Base-by-base conservation (phyloP, 2,797 vertebrate genomes). In the Anguilla anguilla region DNA sequence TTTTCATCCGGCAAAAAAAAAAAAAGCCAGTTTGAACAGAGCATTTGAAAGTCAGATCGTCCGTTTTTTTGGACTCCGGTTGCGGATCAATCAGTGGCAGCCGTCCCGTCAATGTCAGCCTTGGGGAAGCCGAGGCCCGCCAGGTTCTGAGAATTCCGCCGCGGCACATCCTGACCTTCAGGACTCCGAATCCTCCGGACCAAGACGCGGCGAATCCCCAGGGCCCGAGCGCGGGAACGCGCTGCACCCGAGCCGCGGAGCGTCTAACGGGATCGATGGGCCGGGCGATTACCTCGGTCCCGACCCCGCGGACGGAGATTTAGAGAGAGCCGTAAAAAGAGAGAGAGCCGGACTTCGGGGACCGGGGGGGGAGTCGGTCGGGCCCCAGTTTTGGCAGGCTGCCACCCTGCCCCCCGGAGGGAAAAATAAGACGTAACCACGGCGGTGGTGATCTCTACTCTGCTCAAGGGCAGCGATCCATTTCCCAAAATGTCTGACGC, bases 201-300 rank as follows among this genome's bases (percentile, higher is more conserved):
- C 91, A 96, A 96, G 95, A 95, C 91, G 94, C 93, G 91, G 91
- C 91, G 93, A 94, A 93, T 95, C 96, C 95, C 94, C 90, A 93
- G 94, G 94, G 95, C 93, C 93, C 6, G n/a, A 43, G 67, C n/a
- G 89, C 84, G 89, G 92, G 92, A 91, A 86, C 84, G 91, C 92
- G 94, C 94, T 94, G 91, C 92, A 93, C 91, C 93, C 92, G 92
- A 93, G 92, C 95, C 95, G 96, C 96, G 96, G 96, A 97, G 96
- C 96, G 95, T 96, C 95, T 95, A 95, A 96, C 95, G 94, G 94
- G 96, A 96, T 97, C 96, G 96, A 97, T 97, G 96, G 89, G 15
- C 83, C 86, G 92, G 95, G 94, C 96, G 96, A 97, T 96, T 95
- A 95, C 91, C 93, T 95, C 95, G 96, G 95, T 95, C 94, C 90